phyloP scores from a whole-genome alignment of 1,140 invertebrate genomes.

The Monomorium pharaonis region DNA sequence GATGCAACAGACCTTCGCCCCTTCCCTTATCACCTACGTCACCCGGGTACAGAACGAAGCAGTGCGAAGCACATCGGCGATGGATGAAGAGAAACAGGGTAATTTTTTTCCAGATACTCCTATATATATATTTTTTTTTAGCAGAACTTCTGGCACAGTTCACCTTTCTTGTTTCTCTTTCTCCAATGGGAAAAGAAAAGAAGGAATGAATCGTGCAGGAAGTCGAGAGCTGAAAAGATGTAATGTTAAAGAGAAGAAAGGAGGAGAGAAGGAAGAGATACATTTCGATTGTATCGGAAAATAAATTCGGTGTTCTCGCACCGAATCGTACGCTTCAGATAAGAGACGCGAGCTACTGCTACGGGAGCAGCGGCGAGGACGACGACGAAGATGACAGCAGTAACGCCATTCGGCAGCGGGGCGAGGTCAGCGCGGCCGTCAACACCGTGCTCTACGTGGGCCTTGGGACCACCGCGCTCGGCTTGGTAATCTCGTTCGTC shows the following conservation, averaged over 20 bases:
- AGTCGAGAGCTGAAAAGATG: no score
- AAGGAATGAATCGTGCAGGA: no score
- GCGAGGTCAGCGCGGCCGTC: constrained; percentile 88
- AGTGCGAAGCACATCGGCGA: constrained; percentile 88
- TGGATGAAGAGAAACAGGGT: constrained; percentile 95
- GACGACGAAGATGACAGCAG: constrained; percentile 84
- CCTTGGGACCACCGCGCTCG: constrained; percentile 92
- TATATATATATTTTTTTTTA: background rate
- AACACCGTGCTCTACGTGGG: constrained; percentile 93
- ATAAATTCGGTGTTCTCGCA: background rate
- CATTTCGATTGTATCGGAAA: background rate
- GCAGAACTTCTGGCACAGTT: no score
- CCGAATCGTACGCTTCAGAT: constrained; percentile 85
- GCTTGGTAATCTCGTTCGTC: constrained; percentile 94
- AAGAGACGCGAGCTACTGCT: constrained; percentile 90
- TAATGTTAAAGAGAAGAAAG: background rate
- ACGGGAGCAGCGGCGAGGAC: constrained; percentile 88
- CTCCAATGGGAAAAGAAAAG: no score
- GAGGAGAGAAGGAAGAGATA: background rate
- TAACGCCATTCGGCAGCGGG: constrained; percentile 78
- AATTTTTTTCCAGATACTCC: constrained; percentile 73
- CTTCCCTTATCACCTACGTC: constrained; percentile 80
- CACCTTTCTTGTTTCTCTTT: no score
- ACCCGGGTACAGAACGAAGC: constrained; percentile 86
- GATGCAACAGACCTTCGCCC: constrained; percentile 89